phyloP scores from a whole-genome alignment of 64 coral and sea anemone genomes.

The Anthopleura sola region DNA sequence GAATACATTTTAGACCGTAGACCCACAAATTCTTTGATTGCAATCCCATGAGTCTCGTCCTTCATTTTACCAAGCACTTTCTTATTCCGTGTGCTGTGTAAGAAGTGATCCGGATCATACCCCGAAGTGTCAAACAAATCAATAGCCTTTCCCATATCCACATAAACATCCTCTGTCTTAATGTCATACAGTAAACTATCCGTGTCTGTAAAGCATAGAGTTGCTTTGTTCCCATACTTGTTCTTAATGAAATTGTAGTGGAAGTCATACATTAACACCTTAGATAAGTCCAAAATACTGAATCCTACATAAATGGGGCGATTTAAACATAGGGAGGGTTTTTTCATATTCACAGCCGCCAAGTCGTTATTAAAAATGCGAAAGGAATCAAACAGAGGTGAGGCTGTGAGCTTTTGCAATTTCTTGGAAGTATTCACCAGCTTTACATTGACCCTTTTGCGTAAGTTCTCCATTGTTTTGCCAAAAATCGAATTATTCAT shows the following conservation, averaged over 20 bases:
- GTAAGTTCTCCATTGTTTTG: conserved; percentile 19
- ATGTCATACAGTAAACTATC: conserved; percentile 15
- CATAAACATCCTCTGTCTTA: conserved; percentile 13
- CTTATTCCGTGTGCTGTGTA: conserved; percentile 21
- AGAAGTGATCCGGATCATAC: conserved; percentile 4
- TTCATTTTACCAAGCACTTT: conserved; percentile 44
- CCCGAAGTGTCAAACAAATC: conserved; percentile 27
- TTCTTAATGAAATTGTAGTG: neutral
- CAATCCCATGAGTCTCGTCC: conserved; percentile 12
- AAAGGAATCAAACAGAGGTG: neutral
- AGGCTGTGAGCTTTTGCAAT: neutral
- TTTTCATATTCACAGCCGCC: conserved; percentile 13
- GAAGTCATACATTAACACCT: conserved; percentile 11
- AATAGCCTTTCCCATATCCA: neutral
- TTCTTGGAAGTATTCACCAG: neutral
- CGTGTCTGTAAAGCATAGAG: conserved; percentile 30
- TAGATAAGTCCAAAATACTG: conserved; percentile 1
- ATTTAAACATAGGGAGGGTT: neutral
- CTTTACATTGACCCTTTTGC: conserved; percentile 18
- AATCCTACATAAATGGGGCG: conserved; percentile 23
- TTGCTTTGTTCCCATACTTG: neutral
- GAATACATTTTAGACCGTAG: conserved; percentile 41
- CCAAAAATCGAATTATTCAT: neutral
- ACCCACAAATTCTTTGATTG: conserved; percentile 28
- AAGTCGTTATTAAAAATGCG: neutral